Percentiles rank a stretch among this genome's conserved stretches.
Conservation (phyloP, 2,113 vertebrate genomes). For the Cinclus mexicanus region DNA sequence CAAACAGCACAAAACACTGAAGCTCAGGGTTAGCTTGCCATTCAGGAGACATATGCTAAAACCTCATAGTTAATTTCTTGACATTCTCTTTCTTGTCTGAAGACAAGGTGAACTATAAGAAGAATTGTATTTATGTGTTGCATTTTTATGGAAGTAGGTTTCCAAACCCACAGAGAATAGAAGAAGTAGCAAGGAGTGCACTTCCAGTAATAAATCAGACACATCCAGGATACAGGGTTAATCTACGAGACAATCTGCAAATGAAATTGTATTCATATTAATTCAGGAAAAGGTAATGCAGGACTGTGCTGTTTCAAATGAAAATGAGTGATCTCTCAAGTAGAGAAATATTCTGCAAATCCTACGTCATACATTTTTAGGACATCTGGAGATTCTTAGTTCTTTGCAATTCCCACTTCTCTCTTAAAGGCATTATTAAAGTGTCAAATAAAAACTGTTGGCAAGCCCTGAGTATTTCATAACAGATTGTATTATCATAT, state of each 20-base stretch:
- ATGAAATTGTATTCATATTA: background rate
- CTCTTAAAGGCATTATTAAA: constrained; percentile 52
- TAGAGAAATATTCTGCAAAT: constrained; percentile 23
- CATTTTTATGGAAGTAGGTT: background rate
- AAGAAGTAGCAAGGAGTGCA: background rate
- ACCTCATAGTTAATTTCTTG: background rate
- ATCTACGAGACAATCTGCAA: background rate
- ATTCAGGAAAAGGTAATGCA: background rate
- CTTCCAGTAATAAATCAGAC: background rate
- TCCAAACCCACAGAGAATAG: background rate
- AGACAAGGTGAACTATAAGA: background rate
- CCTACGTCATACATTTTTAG: background rate
- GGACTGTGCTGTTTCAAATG: background rate
- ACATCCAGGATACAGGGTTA: background rate
- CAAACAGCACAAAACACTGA: background rate
- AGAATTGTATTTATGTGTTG: background rate
- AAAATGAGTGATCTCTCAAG: background rate
- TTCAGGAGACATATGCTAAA: background rate
- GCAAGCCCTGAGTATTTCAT: constrained; percentile 23
- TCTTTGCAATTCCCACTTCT: constrained; percentile 21
- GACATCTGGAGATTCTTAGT: constrained; percentile 45
- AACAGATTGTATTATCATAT: constrained; percentile 13
- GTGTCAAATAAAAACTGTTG: constrained; percentile 40
- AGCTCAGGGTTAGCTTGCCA: background rate
- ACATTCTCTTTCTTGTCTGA: background rate